phyloP scores from a whole-genome alignment of 2,113 vertebrate species.

The Lepus timidus region DNA sequence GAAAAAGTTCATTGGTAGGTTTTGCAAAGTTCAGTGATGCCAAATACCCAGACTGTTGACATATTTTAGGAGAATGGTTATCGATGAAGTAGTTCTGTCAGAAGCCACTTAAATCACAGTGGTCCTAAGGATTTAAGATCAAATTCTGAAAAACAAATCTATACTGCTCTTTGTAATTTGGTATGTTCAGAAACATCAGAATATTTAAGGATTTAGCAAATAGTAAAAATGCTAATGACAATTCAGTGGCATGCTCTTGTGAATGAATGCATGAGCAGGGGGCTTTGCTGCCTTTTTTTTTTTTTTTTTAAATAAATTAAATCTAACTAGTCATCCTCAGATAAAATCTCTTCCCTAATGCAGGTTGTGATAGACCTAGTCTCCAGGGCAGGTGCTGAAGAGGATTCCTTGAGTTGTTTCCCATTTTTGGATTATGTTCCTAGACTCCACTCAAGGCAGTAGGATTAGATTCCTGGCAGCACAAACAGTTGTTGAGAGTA shows the following conservation, averaged over 20 bases:
- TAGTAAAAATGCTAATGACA: constrained; percentile 3
- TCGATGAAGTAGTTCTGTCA: constrained; percentile 48
- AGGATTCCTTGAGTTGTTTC: not conserved
- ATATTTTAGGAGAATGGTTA: constrained; percentile 52
- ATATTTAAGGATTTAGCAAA: constrained; percentile 44
- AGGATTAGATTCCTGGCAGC: not conserved
- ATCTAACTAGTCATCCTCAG: not conserved
- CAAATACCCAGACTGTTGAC: not conserved
- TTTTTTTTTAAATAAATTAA: too few species aligned
- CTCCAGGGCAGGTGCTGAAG: not conserved
- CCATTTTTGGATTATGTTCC: constrained; percentile 5
- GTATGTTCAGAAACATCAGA: not conserved
- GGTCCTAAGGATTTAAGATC: not conserved
- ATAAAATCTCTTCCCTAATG: constrained; percentile 29
- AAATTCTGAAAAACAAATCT: constrained; percentile 38
- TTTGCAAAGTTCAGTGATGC: constrained; percentile 29
- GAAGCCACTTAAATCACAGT: constrained; percentile 12
- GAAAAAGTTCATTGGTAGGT: not conserved
- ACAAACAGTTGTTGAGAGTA: constrained; percentile 14
- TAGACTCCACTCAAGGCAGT: not conserved
- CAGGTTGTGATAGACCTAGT: not conserved
- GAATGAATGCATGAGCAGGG: constrained; percentile 10
- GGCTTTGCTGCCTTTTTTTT: not conserved
- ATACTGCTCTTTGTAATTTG: not conserved
- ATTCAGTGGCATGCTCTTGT: constrained; percentile 14